A percentile compares a stretch with the other conserved stretches of the same genome.
Evolutionary conservation across 2,888 invertebrate species (phyloP).

Genomic region (Azorinus chamasolen): DNA sequence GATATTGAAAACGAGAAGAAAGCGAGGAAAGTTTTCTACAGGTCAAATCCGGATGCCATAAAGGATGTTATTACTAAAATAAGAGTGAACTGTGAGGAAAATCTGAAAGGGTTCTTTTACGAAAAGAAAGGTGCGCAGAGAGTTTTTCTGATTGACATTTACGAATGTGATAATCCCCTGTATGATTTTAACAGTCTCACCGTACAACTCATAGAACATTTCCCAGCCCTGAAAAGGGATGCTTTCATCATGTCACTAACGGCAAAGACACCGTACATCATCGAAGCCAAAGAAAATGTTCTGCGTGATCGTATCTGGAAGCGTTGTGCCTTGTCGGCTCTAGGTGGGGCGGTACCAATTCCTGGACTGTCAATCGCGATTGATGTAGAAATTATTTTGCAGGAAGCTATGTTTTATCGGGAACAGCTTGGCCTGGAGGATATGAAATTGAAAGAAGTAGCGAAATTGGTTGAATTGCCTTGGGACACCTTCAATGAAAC

Average conservation of each 20-base stretch:
- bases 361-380: conserved; percentile 6
- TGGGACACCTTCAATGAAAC: too few relatives aligned
- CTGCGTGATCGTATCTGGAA: conserved; percentile 2
- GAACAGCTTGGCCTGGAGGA: conserved; percentile 32
- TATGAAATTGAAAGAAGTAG: too few relatives aligned
- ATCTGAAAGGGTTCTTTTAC: too few relatives aligned
- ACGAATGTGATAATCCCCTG: background rate
- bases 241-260: conserved; percentile 6
- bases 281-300: background rate
- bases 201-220: background rate
- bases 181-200: background rate
- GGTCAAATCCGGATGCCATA: background rate
- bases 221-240: conserved; percentile 7
- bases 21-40: background rate
- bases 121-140: too few relatives aligned
- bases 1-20: conserved; percentile 7
- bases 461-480: too few relatives aligned
- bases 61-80: background rate
- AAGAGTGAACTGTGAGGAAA: too few relatives aligned
- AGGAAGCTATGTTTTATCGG: conserved; percentile 26
- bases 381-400: background rate
- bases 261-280: conserved; percentile 1
- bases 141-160: conserved; percentile 10
- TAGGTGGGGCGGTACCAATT: conserved; percentile 12
- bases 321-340: background rate